Evolutionary conservation across 2,113 vertebrate species (phyloP).

Genomic region (Peromyscus californicus): DNA sequence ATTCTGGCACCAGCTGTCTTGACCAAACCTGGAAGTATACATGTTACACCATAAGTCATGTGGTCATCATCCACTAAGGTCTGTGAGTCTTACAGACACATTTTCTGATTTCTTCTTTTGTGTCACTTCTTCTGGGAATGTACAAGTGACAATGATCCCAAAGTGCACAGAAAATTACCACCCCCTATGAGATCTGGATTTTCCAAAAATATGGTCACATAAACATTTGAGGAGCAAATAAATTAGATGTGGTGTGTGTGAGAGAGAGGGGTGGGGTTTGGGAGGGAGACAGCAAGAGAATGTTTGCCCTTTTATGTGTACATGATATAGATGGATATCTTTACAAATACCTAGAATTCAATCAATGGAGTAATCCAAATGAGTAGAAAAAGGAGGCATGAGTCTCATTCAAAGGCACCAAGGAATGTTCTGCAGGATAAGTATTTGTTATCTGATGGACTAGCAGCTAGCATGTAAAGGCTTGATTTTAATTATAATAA

Average conservation of each 20-base stretch:
- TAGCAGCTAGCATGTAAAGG: background rate
- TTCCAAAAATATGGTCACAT: background rate
- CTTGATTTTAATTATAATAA: background rate
- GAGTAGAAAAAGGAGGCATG: background rate
- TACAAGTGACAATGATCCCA: background rate
- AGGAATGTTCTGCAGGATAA: background rate
- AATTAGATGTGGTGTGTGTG: background rate
- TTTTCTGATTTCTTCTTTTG: background rate
- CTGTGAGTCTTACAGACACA: background rate
- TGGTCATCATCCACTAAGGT: background rate
- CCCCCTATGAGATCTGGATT: background rate
- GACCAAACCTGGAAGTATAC: background rate
- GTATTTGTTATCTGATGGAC: background rate
- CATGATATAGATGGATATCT: background rate
- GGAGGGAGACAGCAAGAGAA: background rate
- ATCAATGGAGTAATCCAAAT: background rate
- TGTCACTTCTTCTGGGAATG: background rate
- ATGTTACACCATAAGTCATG: rapidly evolving
- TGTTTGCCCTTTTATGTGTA: background rate
- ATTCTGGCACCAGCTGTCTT: too few relatives aligned
- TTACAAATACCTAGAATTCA: background rate
- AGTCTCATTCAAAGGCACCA: background rate
- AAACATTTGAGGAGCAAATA: background rate
- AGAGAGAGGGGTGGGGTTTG: background rate
- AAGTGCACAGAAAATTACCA: background rate